Conservation (phyloP, 2,888 invertebrate species). For the Scrobipalpa atriplicella region DNA sequence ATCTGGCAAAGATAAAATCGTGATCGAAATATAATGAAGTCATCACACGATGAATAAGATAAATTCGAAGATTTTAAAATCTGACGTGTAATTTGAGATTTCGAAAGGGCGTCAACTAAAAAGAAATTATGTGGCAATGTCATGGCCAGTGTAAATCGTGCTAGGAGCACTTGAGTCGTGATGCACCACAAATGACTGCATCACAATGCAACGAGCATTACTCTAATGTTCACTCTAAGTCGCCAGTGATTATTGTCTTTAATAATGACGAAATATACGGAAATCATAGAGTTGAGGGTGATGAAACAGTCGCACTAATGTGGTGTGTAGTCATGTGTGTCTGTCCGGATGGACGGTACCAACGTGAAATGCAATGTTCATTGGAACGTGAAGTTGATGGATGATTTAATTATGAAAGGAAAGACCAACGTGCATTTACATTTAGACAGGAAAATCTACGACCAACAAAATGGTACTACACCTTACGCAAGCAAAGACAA, state of each 20-base stretch:
- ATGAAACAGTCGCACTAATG: conserved; percentile 40
- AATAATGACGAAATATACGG: conserved; percentile 58
- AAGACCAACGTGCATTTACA: conserved; percentile 7
- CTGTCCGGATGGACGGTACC: conserved; percentile 19
- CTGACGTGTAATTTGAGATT: conserved; percentile 41
- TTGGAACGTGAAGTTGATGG: conserved; percentile 20
- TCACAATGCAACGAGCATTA: conserved; percentile 66
- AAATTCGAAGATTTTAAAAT: conserved; percentile 26
- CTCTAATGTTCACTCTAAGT: conserved; percentile 63
- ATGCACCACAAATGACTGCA: conserved; percentile 63
- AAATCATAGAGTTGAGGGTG: conserved; percentile 50
- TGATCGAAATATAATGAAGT: conserved; percentile 17
- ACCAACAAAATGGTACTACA: neutral
- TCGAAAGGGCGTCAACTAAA: conserved; percentile 55
- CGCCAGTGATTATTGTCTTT: conserved; percentile 65
- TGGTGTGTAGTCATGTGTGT: conserved; percentile 24
- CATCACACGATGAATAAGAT: conserved; percentile 29
- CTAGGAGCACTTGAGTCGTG: conserved; percentile 60
- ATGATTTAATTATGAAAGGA: conserved; percentile 23
- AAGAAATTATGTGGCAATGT: conserved; percentile 69
- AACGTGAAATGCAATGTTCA: conserved; percentile 24
- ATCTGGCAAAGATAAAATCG: neutral
- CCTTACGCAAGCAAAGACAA: conserved; percentile 1
- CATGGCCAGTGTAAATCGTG: conserved; percentile 70
- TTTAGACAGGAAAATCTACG: conserved; percentile 21